These are phyloP conservation scores for Mormyrops boulengeri DNA, from an alignment of 2,797 vertebrate genomes.

Conservation along the genomic window DNA sequence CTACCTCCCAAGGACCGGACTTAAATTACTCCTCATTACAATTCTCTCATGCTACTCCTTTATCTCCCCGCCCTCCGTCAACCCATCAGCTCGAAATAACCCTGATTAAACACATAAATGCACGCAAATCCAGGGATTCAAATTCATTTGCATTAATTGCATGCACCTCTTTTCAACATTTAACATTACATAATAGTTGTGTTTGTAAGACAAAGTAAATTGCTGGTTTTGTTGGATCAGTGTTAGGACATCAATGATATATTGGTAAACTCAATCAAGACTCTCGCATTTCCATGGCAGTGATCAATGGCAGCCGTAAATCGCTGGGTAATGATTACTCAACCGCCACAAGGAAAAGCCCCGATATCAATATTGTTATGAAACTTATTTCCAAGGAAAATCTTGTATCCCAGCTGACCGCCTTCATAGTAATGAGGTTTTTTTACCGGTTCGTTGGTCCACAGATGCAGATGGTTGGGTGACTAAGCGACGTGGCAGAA, in stretches of 20 bases:
- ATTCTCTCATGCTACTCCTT: constrained; percentile 35
- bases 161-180: background rate
- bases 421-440: background rate
- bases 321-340: background rate
- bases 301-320: background rate
- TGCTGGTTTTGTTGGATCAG: background rate
- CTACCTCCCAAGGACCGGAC: constrained; percentile 26
- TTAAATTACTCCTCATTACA: constrained; percentile 47
- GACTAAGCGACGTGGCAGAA: background rate
- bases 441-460: background rate
- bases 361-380: background rate
- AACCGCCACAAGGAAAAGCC: background rate
- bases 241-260: background rate
- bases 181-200: background rate
- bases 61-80: background rate
- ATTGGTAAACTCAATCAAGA: background rate
- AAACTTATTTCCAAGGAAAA: background rate
- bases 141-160: background rate
- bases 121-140: background rate
- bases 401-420: background rate
- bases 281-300: background rate
- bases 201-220: background rate
- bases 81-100: background rate
- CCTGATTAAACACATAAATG: background rate
- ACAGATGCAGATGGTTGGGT: background rate